These are phyloP conservation scores for Hymenochirus boettgeri DNA, from an alignment of 2,113 vertebrate genomes.

Conservation along the genomic window DNA sequence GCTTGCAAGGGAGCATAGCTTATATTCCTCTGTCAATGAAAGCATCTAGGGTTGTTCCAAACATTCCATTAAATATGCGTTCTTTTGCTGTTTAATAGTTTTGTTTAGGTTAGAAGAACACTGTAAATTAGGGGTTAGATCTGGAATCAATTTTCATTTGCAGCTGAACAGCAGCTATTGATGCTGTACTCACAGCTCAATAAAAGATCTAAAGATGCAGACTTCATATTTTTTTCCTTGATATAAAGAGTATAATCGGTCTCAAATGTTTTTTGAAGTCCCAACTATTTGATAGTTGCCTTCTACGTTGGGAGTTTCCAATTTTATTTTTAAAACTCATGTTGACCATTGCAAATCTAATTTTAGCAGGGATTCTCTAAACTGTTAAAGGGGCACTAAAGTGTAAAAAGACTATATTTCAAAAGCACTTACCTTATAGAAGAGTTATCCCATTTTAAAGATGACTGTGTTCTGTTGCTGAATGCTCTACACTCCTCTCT, in stretches of 20 bases:
- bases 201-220: constrained; percentile 61
- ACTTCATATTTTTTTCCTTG: constrained; percentile 43
- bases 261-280: constrained; percentile 67
- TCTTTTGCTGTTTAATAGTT: constrained; percentile 45
- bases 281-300: constrained; percentile 58
- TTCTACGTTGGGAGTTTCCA: constrained; percentile 62
- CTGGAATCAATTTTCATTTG: constrained; percentile 75
- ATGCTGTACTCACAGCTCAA: constrained; percentile 62
- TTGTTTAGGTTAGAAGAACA: constrained; percentile 55
- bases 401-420: too few species aligned
- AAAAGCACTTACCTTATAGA: too few species aligned
- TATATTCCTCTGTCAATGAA: constrained; percentile 10
- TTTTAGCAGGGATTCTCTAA: too few species aligned
- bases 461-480: too few species aligned
- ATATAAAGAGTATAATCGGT: constrained; percentile 62
- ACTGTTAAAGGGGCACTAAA: too few species aligned
- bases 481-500: too few species aligned
- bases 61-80: constrained; percentile 35
- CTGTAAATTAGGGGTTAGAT: constrained; percentile 58
- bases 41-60: constrained; percentile 20
- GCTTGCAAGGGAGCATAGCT: constrained; percentile 1
- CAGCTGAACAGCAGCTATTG: constrained; percentile 66
- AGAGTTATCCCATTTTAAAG: too few species aligned
- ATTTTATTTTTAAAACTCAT: constrained; percentile 47
- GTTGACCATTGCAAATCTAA: constrained; percentile 49